A percentile compares a stretch with the other conserved stretches of the same genome.
phyloP scores from a whole-genome alignment of 1,140 invertebrate species.

The Camponotus pennsylvanicus region DNA sequence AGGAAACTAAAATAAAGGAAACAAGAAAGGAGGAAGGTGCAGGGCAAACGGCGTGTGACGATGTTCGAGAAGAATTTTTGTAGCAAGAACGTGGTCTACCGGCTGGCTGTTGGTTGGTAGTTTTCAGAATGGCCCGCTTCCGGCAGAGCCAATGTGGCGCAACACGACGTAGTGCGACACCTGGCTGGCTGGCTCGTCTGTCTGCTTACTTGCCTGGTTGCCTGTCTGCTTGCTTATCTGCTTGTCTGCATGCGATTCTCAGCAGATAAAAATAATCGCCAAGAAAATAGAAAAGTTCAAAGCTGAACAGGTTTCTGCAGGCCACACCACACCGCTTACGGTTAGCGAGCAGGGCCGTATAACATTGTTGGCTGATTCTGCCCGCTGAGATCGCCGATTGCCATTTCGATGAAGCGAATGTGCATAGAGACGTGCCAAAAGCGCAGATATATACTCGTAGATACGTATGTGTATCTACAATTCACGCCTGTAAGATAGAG shows the following conservation, averaged over 20 bases:
- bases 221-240: background rate
- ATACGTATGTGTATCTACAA: background rate
- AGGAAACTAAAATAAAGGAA: constrained; percentile 34
- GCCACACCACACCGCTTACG: constrained; percentile 69
- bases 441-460: background rate
- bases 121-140: constrained; percentile 49
- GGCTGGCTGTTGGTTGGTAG: constrained; percentile 9
- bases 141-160: constrained; percentile 17
- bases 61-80: constrained; percentile 53
- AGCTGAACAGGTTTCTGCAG: constrained; percentile 84
- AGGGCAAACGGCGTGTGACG: background rate
- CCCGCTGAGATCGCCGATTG: background rate
- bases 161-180: constrained; percentile 5
- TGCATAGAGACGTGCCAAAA: constrained; percentile 3
- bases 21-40: constrained; percentile 40
- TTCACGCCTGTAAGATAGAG: background rate
- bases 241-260: constrained; percentile 48
- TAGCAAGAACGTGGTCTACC: constrained; percentile 33
- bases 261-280: constrained; percentile 79
- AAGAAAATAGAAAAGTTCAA: constrained; percentile 83
- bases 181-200: constrained; percentile 32
- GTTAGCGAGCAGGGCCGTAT: constrained; percentile 79
- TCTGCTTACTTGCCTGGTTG: background rate
- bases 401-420: background rate
- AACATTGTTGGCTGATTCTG: constrained; percentile 12